Conservation (phyloP, 2,888 invertebrate species). For the Agrilus mali region DNA sequence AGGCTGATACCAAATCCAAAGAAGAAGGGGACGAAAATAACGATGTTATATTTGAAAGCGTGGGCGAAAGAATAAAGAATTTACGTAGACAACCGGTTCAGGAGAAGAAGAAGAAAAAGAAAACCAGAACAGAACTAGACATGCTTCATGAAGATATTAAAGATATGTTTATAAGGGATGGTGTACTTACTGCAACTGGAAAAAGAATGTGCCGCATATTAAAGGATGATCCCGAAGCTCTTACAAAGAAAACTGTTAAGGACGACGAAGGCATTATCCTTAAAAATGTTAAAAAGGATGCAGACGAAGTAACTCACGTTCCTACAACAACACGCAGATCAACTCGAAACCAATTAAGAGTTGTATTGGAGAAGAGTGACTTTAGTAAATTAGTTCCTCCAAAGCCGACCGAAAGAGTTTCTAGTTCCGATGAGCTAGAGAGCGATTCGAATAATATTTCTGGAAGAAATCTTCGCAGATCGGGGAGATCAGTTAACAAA, state of each 20-base stretch:
- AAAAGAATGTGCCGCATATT: constrained; percentile 42
- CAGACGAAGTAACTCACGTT: constrained; percentile 11
- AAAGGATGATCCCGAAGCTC: constrained; percentile 19
- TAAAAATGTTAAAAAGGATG: constrained; percentile 6
- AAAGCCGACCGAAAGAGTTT: neutral
- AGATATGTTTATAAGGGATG: constrained; percentile 56
- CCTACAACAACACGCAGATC: constrained; percentile 12
- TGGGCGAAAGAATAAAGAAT: constrained; percentile 14
- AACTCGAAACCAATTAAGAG: constrained; percentile 19
- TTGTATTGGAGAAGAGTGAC: constrained; percentile 24
- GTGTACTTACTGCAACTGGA: constrained; percentile 49
- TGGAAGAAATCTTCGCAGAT: neutral
- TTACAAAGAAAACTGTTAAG: constrained; percentile 7
- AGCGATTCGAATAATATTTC: neutral
- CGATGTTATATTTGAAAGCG: constrained; percentile 7
- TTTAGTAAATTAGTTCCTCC: constrained; percentile 20
- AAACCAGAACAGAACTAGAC: constrained; percentile 40
- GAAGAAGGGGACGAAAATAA: constrained; percentile 5
- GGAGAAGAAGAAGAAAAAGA: constrained; percentile 9
- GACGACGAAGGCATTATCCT: constrained; percentile 2
- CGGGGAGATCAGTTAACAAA: neutral
- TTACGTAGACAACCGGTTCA: constrained; percentile 8
- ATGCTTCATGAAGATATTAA: constrained; percentile 55
- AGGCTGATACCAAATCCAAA: neutral
- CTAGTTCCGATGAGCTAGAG: neutral